phyloP scores from a whole-genome alignment of 1,140 invertebrate species.

The Glossosoma conforme region DNA sequence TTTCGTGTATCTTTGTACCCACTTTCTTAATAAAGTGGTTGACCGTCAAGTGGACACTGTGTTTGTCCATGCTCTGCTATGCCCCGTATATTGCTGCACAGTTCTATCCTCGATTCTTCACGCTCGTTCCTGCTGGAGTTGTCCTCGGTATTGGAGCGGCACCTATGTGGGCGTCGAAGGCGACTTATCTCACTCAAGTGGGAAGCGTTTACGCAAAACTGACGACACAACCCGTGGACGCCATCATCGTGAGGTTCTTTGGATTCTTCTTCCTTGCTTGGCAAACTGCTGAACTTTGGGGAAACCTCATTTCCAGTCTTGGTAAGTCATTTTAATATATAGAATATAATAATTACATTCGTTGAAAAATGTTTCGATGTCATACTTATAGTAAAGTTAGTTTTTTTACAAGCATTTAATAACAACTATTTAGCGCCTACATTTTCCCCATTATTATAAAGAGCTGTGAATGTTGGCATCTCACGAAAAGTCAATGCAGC shows the following conservation, averaged over 20 bases:
- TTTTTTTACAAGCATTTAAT: no score
- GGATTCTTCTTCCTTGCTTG: conserved; percentile 97
- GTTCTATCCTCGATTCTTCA: conserved; percentile 85
- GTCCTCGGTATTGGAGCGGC: conserved; percentile 87
- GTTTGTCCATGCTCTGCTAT: conserved; percentile 87
- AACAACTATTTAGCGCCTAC: no score
- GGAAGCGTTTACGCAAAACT: conserved; percentile 84
- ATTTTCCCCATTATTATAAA: no score
- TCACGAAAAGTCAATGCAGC: no score
- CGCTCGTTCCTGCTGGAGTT: conserved; percentile 87
- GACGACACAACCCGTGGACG: conserved; percentile 80
- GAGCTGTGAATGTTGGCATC: no score
- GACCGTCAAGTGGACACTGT: conserved; percentile 93
- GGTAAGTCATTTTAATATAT: conserved; percentile 57
- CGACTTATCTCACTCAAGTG: conserved; percentile 90
- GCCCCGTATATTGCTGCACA: conserved; percentile 90
- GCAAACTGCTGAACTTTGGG: conserved; percentile 93
- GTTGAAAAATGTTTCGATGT: no score
- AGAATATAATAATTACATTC: no score
- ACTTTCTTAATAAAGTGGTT: conserved; percentile 83
- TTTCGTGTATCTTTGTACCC: conserved; percentile 91
- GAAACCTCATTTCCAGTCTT: conserved; percentile 92
- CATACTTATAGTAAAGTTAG: no score
- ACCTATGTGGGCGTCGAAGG: conserved; percentile 95
- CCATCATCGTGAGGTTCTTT: conserved; percentile 91